Evolutionary conservation across 2,797 vertebrate species (phyloP).

Genomic region (Anguilla obscura): DNA sequence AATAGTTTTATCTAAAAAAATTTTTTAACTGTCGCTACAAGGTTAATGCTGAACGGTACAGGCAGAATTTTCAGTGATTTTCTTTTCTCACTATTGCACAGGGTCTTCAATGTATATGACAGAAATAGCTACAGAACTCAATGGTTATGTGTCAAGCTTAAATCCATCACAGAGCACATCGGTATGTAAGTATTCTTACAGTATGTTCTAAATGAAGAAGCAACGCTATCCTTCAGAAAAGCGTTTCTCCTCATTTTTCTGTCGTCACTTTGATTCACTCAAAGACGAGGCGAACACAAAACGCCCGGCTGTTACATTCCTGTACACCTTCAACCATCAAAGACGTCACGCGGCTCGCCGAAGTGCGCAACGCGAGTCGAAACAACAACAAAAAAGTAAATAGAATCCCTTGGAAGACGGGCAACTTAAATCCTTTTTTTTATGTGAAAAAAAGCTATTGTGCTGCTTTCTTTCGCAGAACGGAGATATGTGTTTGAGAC

Average conservation of each 20-base stretch:
- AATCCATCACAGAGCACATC: not conserved
- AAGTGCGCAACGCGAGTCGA: not conserved
- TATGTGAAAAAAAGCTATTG: constrained; percentile 6
- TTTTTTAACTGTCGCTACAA: not conserved
- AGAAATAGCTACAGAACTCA: not conserved
- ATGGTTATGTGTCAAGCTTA: not conserved
- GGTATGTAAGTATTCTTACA: not conserved
- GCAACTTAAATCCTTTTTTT: constrained; percentile 11
- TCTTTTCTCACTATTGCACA: not conserved
- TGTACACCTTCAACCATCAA: constrained; percentile 14
- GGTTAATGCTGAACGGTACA: not conserved
- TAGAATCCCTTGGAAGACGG: not conserved
- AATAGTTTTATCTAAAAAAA: too few relatives aligned
- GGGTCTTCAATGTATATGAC: not conserved
- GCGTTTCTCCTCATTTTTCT: not conserved
- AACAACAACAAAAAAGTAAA: not conserved
- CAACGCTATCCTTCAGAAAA: not conserved
- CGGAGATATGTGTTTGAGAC: not conserved
- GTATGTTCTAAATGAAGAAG: not conserved
- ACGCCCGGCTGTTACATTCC: not conserved
- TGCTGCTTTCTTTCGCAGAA: constrained; percentile 17
- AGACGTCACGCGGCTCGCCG: not conserved
- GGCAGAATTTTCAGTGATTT: not conserved
- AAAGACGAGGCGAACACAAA: not conserved
- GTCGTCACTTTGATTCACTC: not conserved